Evolutionary conservation across 1,140 invertebrate genomes (phyloP).

Genomic region (Aphaenogaster floridana): DNA sequence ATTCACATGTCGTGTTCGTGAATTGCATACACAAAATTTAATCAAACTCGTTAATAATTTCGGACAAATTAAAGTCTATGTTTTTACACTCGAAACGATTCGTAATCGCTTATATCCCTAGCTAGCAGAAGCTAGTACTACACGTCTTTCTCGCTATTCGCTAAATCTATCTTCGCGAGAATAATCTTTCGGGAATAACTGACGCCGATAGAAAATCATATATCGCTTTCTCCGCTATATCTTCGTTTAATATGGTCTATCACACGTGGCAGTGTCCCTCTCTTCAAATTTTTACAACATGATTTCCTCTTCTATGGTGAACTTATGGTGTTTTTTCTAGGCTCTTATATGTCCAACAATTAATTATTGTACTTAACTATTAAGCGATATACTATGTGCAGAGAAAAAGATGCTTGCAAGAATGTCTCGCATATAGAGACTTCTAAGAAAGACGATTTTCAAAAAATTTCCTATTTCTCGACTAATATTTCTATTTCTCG

Average conservation of each 20-base stretch:
- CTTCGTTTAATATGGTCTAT: slow-evolving; percentile 34
- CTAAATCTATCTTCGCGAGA: neutral
- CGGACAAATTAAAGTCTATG: neutral
- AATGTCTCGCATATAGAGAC: neutral
- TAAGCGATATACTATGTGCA: neutral
- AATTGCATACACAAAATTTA: neutral
- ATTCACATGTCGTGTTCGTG: neutral
- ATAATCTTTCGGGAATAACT: neutral
- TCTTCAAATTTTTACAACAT: slow-evolving; percentile 1
- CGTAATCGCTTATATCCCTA: neutral
- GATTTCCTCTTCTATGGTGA: neutral
- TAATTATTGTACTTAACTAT: slow-evolving; percentile 27
- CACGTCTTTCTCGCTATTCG: neutral
- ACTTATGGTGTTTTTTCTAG: neutral
- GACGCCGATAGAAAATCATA: slow-evolving; percentile 29
- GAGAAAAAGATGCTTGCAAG: neutral
- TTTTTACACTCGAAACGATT: neutral
- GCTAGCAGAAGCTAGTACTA: neutral
- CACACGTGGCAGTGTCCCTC: slow-evolving; percentile 56
- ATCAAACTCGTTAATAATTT: slow-evolving; percentile 16
- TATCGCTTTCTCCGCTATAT: neutral
- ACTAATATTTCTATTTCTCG: slow-evolving; percentile 7
- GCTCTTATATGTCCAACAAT: neutral
- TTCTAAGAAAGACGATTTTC: slow-evolving; percentile 2
- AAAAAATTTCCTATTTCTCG: slow-evolving; percentile 28